Evolutionary conservation across 2,888 invertebrate species (phyloP), one percentile per base, ranked within the genome.

Genomic region (Epistrophe eligans): DNA sequence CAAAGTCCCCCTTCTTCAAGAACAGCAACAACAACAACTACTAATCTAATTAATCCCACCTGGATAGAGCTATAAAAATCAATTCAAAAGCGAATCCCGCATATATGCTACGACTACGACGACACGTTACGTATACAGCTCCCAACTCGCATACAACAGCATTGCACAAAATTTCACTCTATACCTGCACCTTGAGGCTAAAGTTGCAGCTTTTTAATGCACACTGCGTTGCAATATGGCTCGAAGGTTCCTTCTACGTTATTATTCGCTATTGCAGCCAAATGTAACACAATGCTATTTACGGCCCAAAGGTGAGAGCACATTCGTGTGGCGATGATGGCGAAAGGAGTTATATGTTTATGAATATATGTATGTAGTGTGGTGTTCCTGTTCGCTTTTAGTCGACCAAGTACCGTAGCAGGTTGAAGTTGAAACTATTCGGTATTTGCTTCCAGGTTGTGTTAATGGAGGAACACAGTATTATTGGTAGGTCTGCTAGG

Each of bases 21-120:
- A 38, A 32, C 19, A 17, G 35, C 62, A 60, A 73, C 77, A 64
- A 24, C 60, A 70, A 55, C 40, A 67, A 55, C 57, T 64, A 28
- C 74, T 87, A 87, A 87, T 87, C 82, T 87, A 87, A 87, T 87
- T 87, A 87, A 87, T 82, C 82, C 87, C 87, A 82, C 87, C 87
- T 87, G 87, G 87, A 87, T 87, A 72, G 72, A 83, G 79, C 82
- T 87, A 79, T 79, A 87, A 87, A 87, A 87, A 85, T 85, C 85
- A 85, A 85, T 85, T 85, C 62, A 77, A 73, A 67, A 58, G 71
- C 60, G 13, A 84, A 64, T 74, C 74, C 74, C 32, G 48, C 66
- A 57, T 40, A 70, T 58, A 64, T 17, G 58, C 2, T 3, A 35
- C n/a, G 57, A 57, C 2, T 3, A 35, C 32, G 40, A 62, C 10